Percentiles rank a stretch among this genome's conserved stretches.
phyloP scores from a whole-genome alignment of 2,888 invertebrate species.

The Hydraecia micacea region DNA sequence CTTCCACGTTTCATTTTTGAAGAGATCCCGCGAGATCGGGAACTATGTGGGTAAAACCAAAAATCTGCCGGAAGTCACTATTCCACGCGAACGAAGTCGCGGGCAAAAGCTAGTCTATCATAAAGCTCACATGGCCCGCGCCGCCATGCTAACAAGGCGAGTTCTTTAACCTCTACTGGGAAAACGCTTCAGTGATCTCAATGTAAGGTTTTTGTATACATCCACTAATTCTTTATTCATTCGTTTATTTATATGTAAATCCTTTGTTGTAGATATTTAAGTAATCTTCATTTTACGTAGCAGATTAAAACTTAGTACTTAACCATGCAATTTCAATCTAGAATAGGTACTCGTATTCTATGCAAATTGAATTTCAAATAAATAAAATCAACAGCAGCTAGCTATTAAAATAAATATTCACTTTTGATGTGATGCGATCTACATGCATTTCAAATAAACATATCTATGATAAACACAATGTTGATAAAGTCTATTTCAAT shows the following conservation, averaged over 20 bases:
- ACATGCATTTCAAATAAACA: constrained; percentile 25
- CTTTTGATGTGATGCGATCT: constrained; percentile 21
- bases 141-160: constrained; percentile 67
- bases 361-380: constrained; percentile 32
- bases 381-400: constrained; percentile 19
- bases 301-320: neutral
- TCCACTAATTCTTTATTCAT: constrained; percentile 33
- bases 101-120: too few species aligned
- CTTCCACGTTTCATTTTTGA: too few species aligned
- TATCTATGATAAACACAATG: constrained; percentile 22
- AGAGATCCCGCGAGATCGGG: too few species aligned
- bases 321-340: constrained; percentile 13
- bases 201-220: constrained; percentile 49
- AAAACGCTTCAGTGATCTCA: constrained; percentile 70
- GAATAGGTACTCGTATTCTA: neutral
- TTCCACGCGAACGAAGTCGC: too few species aligned
- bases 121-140: constrained; percentile 68
- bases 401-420: constrained; percentile 19
- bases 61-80: too few species aligned
- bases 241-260: constrained; percentile 42
- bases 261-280: constrained; percentile 27
- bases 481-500: constrained; percentile 26
- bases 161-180: constrained; percentile 76
- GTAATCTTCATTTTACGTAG: constrained; percentile 24
- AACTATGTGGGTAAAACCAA: too few species aligned